These are phyloP conservation scores for Actenoides hombroni DNA, from an alignment of 2,113 vertebrate species.

Conservation along the genomic window DNA sequence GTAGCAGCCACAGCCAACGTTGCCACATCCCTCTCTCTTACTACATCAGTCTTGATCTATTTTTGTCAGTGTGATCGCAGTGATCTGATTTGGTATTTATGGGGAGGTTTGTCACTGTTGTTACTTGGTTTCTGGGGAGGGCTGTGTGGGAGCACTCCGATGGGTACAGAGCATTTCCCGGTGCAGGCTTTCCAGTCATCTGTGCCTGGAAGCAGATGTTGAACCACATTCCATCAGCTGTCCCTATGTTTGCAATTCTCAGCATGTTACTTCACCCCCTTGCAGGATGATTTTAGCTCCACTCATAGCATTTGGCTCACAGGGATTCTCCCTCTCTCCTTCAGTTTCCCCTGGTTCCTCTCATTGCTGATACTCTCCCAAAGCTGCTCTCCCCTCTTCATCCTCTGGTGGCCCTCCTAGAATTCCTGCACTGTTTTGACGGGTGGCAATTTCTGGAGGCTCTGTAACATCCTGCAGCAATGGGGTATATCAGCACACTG, in stretches of 20 bases:
- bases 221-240: background rate
- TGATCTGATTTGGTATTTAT: background rate
- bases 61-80: background rate
- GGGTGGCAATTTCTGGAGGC: background rate
- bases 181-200: background rate
- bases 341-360: background rate
- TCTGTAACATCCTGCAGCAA: background rate
- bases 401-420: background rate
- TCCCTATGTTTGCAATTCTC: background rate
- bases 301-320: background rate
- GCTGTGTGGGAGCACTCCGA: background rate
- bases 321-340: background rate
- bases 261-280: background rate
- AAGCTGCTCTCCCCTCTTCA: background rate
- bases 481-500: rapidly evolving
- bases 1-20: background rate
- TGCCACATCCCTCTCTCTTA: background rate
- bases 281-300: background rate
- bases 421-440: background rate
- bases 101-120: background rate
- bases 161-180: background rate
- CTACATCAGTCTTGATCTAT: background rate
- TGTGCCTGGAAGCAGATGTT: background rate
- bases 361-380: background rate
- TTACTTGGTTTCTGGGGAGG: background rate